Percentiles rank a stretch among this genome's conserved stretches.
Evolutionary conservation across 2,888 invertebrate genomes (phyloP).

Genomic region (Aspidiotus rigidus): DNA sequence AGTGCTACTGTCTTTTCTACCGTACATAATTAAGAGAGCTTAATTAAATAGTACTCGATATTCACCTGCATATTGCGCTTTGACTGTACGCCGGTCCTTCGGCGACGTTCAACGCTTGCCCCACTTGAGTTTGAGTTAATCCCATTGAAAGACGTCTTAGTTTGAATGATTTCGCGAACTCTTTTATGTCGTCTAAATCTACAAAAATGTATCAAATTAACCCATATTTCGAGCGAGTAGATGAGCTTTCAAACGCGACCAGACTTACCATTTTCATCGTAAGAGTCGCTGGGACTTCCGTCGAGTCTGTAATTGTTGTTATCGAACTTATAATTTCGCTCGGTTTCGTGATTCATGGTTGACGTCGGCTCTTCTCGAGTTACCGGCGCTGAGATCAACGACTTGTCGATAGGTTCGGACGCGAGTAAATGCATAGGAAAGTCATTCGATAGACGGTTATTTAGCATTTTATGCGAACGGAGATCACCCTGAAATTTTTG

Average conservation of each 20-base stretch:
- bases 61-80: slow-evolving; percentile 95
- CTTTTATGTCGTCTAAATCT: slow-evolving; percentile 94
- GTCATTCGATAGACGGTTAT: slow-evolving; percentile 12
- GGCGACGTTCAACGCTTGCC: slow-evolving; percentile 91
- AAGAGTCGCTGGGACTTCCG: slow-evolving; percentile 17
- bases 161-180: slow-evolving; percentile 96
- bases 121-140: slow-evolving; percentile 91
- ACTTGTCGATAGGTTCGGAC: slow-evolving; percentile 14
- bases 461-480: slow-evolving; percentile 8
- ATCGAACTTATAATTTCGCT: slow-evolving; percentile 12
- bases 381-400: not conserved
- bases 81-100: slow-evolving; percentile 98
- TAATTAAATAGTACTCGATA: slow-evolving; percentile 6
- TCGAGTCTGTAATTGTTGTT: slow-evolving; percentile 1
- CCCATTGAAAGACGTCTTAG: slow-evolving; percentile 84
- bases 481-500: slow-evolving; percentile 13
- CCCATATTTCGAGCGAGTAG: too few species aligned
- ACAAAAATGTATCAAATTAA: slow-evolving; percentile 45
- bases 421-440: slow-evolving; percentile 18
- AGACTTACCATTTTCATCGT: slow-evolving; percentile 26
- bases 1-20: not conserved
- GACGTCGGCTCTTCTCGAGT: slow-evolving; percentile 24
- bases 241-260: too few species aligned
- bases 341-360: slow-evolving; percentile 26
- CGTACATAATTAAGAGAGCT: too few species aligned